Evolutionary conservation across 53 echinoderm and acorn worm genomes (phyloP), one percentile per base, ranked within the genome.

Genomic region (Paelopatides confundens): DNA sequence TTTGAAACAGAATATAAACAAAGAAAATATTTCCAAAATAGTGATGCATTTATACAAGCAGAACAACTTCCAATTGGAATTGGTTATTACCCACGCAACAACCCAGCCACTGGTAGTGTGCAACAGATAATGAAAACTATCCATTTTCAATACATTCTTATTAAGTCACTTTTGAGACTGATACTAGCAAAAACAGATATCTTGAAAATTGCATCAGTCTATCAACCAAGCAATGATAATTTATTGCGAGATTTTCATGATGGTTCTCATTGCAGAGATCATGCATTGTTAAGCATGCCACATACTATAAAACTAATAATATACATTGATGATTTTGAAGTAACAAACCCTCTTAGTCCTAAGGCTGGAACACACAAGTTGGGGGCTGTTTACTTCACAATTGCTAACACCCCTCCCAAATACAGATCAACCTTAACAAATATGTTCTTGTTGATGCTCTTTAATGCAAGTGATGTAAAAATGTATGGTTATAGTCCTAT

Each of bases 81-180:
- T 65, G 83, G 86, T 66, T 91, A 87, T 63, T 87, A 70, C 63
- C 91, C 87, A 33, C 54, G 50, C n/a, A 70, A 62, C 62, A 87
- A 91, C 68, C 48, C 71, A 14, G 24, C 23, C 1, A 87, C 87
- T 15, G 87, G 70, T 13, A 87, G 87, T 82, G 70, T 81, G 8
- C 77, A 77, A 28, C 91, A 91, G 62, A 71, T 82, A n/a, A 87
- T 77, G 86, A 82, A 87, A 31, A 65, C 67, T 18, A 48, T 91
- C 27, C 34, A 82, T 69, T 91, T 70, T 63, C 91, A 91, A 63
- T 91, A 87, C 69, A 50, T 91, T 62, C 87, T 87, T 31, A 68
- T 87, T 23, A 39, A 69, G 26, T 29, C 39, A 46, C 71, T 82
- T 2, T 52, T 87, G 24, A 87, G 86, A 62, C 33, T 82, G 34